Base-by-base conservation (phyloP, 2,888 invertebrate species). In the Amaurobius ferox region DNA sequence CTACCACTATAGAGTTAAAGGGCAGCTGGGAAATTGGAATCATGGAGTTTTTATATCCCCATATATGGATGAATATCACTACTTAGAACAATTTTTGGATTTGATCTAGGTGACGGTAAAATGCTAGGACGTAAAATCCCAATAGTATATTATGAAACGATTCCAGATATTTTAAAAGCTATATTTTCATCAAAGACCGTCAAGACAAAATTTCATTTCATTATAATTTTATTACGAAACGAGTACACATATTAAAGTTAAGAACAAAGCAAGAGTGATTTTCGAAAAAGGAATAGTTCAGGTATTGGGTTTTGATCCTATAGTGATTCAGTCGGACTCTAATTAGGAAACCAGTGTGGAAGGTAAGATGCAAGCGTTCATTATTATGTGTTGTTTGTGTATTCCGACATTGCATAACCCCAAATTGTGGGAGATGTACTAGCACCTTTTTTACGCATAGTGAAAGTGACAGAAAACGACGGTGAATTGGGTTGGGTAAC, bases 111-210 rank as follows among this genome's bases (percentile, higher is more conserved):
- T n/a, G n/a, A n/a, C n/a, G n/a, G n/a, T n/a, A n/a, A n/a, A n/a
- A n/a, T n/a, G n/a, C n/a, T n/a, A n/a, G n/a, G n/a, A n/a, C n/a
- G n/a, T n/a, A n/a, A n/a, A n/a, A n/a, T n/a, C n/a, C n/a, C n/a
- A n/a, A n/a, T n/a, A n/a, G n/a, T n/a, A n/a, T n/a, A 68, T 78
- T 78, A 78, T 26, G 78, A 78, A 61, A 68, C 5, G 0, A 29
- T 62, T 35, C 7, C 62, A 7, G 79, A 79, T 62, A 62, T 79
- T 40, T 35, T 79, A 26, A 79, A 44, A 35, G 40, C 39, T 9
- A 32, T 78, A 35, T 19, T 7, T 28, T n/a, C n/a, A 23, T 67
- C 9, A 19, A 23, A 44, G 40, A 13, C 1, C 28, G n/a, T 29
- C 3, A 40, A 23, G 11, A 64, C 23, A 71, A 62, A 32, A 64